Evolutionary conservation across 2,113 vertebrate genomes (phyloP), one percentile per base, ranked within the genome.

Genomic region (Istiophorus platypterus): DNA sequence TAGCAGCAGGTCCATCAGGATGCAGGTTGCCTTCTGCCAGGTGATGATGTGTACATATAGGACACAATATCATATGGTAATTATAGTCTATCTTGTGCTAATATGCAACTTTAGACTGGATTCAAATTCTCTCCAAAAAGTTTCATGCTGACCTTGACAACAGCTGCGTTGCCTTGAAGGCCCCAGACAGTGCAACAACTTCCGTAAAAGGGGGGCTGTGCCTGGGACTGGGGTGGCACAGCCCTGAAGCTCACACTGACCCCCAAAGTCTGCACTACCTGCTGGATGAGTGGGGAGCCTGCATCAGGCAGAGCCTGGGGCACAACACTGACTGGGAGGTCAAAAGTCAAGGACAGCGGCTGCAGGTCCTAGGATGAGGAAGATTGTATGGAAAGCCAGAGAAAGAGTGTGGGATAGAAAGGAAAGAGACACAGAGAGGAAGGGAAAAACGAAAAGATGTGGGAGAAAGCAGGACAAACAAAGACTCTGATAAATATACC

Each of bases 321-420:
- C 14, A 90, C 91, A 70, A 95, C 78, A 63, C 87, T 92, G 64
- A 94, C 88, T 0, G 95, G 95, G 12, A 96, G 93, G 87, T 96
- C 95, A 89, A 96, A 96, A 62, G 92, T 94, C 89, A 96, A 73
- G 27, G 92, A 94, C 74, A 96, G 80, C 0, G 95, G 95, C 88
- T 96, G 95, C 70, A 96, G 89, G 34, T 95, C 95, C 95, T 96
- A 58, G 41, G 51, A 78, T 12, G 18, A 11, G 13, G 20, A 63
- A 7, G 24, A 37, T 52, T 20, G 51, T 2, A 39, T 24, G 41
- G 14, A 56, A 24, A 13, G 12, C 11, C 37, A 65, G 11, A 7
- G n/a, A 31, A 47, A 54, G 15, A 24, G 45, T n/a, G 54, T n/a
- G 57, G 29, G 39, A 75, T 17, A n/a, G 10, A 63, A 37, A 65